Percentiles rank a stretch among this genome's conserved stretches.
Conservation (phyloP, 1,140 invertebrate species). For the Littorina saxatilis region DNA sequence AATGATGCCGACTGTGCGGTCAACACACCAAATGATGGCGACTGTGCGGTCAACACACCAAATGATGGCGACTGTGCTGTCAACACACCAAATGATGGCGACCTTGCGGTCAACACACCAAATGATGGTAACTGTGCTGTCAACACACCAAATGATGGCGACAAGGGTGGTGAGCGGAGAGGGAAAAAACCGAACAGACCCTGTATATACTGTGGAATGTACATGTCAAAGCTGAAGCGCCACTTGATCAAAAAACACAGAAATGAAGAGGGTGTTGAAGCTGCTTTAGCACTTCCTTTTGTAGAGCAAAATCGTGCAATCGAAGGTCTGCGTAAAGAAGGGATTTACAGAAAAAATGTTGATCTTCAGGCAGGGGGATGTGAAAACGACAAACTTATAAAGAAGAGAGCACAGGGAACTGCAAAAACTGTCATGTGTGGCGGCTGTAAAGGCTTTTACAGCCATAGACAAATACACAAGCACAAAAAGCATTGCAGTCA, state of each 20-base stretch:
- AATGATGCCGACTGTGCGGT: too few species aligned
- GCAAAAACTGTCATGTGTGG: constrained; percentile 40
- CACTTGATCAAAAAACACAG: constrained; percentile 40
- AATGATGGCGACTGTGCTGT: too few species aligned
- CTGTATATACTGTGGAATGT: constrained; percentile 13
- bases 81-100: too few species aligned
- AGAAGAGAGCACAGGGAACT: constrained; percentile 35
- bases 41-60: too few species aligned
- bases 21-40: too few species aligned
- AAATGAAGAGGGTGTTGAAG: constrained; percentile 23
- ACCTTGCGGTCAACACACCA: too few species aligned
- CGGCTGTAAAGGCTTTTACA: constrained; percentile 39
- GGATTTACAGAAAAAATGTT: constrained; percentile 42
- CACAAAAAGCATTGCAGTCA: not conserved
- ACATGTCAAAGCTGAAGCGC: constrained; percentile 19
- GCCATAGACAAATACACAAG: constrained; percentile 19
- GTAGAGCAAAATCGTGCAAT: constrained; percentile 33
- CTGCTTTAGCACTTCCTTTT: constrained; percentile 15
- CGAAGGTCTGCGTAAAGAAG: constrained; percentile 38
- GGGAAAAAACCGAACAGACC: too few species aligned
- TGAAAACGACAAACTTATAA: constrained; percentile 27
- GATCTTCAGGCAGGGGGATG: not conserved
- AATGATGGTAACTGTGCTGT: too few species aligned
- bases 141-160: too few species aligned
- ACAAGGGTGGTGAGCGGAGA: too few species aligned